Evolutionary conservation across 2,888 invertebrate genomes (phyloP), one percentile per base, ranked within the genome.

Genomic region (Melipona beecheii): DNA sequence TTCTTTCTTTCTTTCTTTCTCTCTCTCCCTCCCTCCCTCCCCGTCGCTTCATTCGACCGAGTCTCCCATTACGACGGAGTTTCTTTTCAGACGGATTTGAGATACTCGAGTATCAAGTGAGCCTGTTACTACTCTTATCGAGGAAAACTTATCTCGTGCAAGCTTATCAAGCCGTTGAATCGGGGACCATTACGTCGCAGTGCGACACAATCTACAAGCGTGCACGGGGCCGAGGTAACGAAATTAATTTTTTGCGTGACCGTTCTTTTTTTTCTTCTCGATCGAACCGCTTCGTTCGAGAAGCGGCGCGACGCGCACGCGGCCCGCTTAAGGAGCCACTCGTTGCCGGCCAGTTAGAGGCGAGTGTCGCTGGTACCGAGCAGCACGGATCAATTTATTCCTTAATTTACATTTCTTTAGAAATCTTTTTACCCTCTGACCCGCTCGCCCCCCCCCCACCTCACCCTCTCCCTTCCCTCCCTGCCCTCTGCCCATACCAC

Each of bases 321-420:
- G 66, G 69, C 52, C 62, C 56, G 75, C 54, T 49, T 15, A 56
- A 81, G 69, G 78, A 60, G 21, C 50, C 75, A 52, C 72, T 75
- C 31, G 62, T 52, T 24, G 75, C 43, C 24, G 74, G 60, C 54
- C 71, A 70, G 66, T 74, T 56, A 66, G 71, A 6, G 36, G 65
- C 64, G 68, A 60, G 77, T 73, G 75, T 78, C 84, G 76, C 71
- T 84, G 90, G 90, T 87, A 89, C 89, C 86, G 86, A 87, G 85
- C 77, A 86, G 89, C 85, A 88, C 91, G 87, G 87, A 87, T 86
- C 91, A 90, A 91, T 91, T 91, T 90, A 82, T 86, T 88, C 81
- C 72, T 85, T 86, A 75, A 89, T 87, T 90, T 87, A 75, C 86
- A 79, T 77, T 85, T 84, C 84, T 86, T 84, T 75, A 78, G 71